Evolutionary conservation across 2,888 invertebrate species (phyloP), one percentile per base, ranked within the genome.

Genomic region (Ichneumon xanthorius): DNA sequence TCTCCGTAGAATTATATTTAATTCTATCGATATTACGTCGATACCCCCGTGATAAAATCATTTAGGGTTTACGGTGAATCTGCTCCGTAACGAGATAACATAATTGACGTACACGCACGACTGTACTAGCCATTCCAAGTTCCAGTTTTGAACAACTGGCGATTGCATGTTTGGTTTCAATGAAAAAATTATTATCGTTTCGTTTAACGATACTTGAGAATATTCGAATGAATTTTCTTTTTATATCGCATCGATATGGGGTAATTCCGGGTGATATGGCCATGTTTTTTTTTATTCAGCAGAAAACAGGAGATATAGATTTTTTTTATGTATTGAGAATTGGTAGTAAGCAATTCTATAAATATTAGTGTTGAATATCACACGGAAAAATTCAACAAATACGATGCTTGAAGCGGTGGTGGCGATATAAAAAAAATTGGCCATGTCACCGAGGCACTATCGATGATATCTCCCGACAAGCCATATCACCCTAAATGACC

Each of bases 121-220:
- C 73, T 87, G 90, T 91, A 92, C 90, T 89, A 88, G 90, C 92
- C 90, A 88, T 86, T 89, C 90, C 92, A 91, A 92, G 91, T 88
- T 90, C 88, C 90, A 90, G 90, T 90, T 61, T 63, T 26, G 63
- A 33, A 4, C n/a, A 67, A 71, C n/a, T 61, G 16, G 65, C 33
- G 50, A 76, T 33, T 63, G 63, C 33, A 65, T 45, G 26, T 16
- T 55, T 37, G 45, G 50, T 58, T 79, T 22, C 26, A 4, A 48
- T 16, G 16, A 58, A 55, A 58, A 48, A 48, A 55, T 76, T 68
- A 53, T 58, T 75, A 67, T 76, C 50, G 16, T 65, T 70, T 80
- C 53, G 33, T 73, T 73, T 68, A 48, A 78, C 67, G 79, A 75
- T 19, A 70, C 70, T 79, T n/a, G 33, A 48, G 16, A 30, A 75